These are phyloP conservation scores for Tachysurus vachellii DNA, from an alignment of 2,113 vertebrate genomes.

Conservation along the genomic window DNA sequence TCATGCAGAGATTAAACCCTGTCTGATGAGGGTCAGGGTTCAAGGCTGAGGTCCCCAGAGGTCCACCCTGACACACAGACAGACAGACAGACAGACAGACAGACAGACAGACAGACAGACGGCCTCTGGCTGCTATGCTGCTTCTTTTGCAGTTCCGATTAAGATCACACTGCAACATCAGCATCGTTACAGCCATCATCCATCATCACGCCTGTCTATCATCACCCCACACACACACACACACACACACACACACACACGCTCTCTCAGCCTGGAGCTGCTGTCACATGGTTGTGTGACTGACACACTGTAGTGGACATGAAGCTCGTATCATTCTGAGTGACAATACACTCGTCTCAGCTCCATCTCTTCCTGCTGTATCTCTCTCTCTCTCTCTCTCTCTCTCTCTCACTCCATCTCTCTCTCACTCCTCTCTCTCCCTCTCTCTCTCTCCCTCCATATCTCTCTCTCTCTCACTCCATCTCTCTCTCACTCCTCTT, in stretches of 20 bases:
- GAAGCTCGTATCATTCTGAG: neutral
- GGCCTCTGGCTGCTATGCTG: neutral
- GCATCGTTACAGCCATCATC: constrained; percentile 15
- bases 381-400: neutral
- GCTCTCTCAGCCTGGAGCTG: neutral
- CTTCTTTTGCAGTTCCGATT: neutral
- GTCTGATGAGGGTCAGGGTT: constrained; percentile 1
- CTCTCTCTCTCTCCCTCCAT: neutral
- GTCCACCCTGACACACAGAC: neutral
- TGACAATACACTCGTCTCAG: neutral
- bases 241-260: constrained; percentile 18
- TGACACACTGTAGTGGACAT: neutral
- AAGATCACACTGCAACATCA: constrained; percentile 22
- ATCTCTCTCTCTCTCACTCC: neutral
- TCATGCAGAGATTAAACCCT: constrained; percentile 81
- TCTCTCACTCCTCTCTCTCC: neutral
- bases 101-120: too few relatives aligned
- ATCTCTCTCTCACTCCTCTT: too few relatives aligned
- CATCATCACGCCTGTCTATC: constrained; percentile 1
- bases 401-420: neutral
- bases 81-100: neutral
- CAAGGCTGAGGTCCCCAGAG: neutral
- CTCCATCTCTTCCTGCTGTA: neutral
- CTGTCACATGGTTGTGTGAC: neutral
- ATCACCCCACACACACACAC: neutral